Evolutionary conservation across 2,888 invertebrate species (phyloP).

Genomic region (Hymenopus coronatus): DNA sequence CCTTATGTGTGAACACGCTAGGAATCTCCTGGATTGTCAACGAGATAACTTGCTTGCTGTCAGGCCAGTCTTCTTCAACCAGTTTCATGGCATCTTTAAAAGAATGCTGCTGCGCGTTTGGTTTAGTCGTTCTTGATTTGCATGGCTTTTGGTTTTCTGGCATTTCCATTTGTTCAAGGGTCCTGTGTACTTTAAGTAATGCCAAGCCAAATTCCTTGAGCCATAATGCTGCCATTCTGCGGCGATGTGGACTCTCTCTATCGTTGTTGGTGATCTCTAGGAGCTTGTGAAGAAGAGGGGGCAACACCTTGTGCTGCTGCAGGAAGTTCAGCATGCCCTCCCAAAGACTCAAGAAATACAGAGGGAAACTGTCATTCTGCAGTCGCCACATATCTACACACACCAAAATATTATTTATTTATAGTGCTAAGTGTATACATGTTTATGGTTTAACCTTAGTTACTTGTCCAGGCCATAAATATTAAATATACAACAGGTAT

Average conservation of each 20-base stretch:
- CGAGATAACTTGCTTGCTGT: not conserved
- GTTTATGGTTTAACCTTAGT: too few species aligned
- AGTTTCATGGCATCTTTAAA: not conserved
- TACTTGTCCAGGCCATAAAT: too few species aligned
- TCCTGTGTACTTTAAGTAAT: not conserved
- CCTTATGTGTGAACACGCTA: not conserved
- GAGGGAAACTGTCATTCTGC: not conserved
- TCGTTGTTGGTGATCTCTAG: not conserved
- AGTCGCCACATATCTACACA: not conserved
- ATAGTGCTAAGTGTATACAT: too few species aligned
- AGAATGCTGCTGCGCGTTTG: not conserved
- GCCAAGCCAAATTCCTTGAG: not conserved
- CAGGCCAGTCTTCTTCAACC: not conserved
- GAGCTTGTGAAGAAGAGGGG: not conserved
- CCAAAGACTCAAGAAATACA: not conserved
- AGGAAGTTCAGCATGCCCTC: not conserved
- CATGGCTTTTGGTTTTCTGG: not conserved
- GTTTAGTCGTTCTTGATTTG: not conserved
- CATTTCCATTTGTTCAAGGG: not conserved
- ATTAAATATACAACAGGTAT: too few species aligned
- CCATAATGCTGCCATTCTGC: constrained; percentile 5
- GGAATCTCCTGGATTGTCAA: not conserved
- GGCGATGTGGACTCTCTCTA: not conserved
- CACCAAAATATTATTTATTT: not conserved
- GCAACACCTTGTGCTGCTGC: not conserved